Percentiles rank a stretch among this genome's conserved stretches.
Evolutionary conservation across 2,113 vertebrate genomes (phyloP).

Genomic region (Otocyon megalotis): DNA sequence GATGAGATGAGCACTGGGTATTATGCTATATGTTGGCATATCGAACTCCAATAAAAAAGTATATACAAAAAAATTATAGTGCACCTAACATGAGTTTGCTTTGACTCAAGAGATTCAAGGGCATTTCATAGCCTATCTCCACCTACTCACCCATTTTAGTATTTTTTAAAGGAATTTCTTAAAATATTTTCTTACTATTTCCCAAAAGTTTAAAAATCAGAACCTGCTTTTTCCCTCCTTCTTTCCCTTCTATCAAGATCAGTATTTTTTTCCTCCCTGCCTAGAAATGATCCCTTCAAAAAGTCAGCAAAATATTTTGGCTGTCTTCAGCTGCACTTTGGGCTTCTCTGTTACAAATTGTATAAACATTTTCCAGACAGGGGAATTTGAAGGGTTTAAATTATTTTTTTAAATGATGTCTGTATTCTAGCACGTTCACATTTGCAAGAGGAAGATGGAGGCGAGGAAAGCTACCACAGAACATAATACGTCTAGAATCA

Average conservation of each 20-base stretch:
- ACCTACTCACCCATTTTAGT: neutral
- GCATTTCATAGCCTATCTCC: neutral
- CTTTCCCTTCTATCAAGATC: constrained; percentile 57
- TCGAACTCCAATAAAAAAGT: too few species aligned
- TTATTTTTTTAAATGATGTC: constrained; percentile 80
- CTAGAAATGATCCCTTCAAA: constrained; percentile 80
- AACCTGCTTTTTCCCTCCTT: constrained; percentile 50
- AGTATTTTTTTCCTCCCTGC: neutral
- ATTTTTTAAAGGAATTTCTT: constrained; percentile 5
- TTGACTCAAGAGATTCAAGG: neutral
- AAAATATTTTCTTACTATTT: constrained; percentile 34
- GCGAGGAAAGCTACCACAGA: constrained; percentile 74
- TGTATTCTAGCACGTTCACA: constrained; percentile 76
- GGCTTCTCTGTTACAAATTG: constrained; percentile 74
- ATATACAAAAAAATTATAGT: neutral
- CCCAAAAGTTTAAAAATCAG: constrained; percentile 47
- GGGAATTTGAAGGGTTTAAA: constrained; percentile 79
- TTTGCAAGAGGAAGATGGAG: constrained; percentile 79
- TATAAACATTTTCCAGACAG: constrained; percentile 83
- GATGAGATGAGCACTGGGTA: too few species aligned
- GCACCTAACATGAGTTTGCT: neutral
- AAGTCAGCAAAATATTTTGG: constrained; percentile 76
- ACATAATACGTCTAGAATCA: constrained; percentile 83
- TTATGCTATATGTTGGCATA: too few species aligned
- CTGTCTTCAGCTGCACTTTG: constrained; percentile 74